Conservation (phyloP, 2,797 vertebrate species). For the Anas georgica region DNA sequence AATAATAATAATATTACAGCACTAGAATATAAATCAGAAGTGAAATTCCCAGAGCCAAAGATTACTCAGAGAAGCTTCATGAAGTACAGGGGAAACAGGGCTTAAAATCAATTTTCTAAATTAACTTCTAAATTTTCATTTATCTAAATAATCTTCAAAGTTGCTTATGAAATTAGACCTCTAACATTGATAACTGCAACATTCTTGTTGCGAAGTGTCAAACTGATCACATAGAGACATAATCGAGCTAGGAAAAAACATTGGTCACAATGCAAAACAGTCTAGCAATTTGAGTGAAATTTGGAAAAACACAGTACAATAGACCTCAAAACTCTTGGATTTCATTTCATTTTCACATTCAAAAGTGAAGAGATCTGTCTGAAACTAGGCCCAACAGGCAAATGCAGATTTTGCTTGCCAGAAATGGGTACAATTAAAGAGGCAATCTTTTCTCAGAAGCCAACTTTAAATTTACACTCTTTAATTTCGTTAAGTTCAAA, state of each 20-base stretch:
- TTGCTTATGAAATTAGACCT: neutral
- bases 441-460: neutral
- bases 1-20: neutral
- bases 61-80: neutral
- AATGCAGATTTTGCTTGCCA: neutral
- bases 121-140: too few species aligned
- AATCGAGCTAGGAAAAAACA: neutral
- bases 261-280: accelerated
- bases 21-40: neutral
- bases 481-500: neutral
- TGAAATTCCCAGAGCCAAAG: neutral
- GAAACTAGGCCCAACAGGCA: neutral
- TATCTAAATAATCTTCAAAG: neutral
- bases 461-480: neutral
- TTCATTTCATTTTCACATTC: neutral
- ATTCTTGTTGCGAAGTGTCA: neutral
- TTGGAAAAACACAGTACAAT: neutral
- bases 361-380: neutral
- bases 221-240: neutral
- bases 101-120: neutral
- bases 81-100: accelerated
- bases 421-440: neutral
- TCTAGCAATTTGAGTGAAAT: neutral
- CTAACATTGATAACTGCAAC: too few species aligned
- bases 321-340: neutral